Evolutionary conservation across 1,140 invertebrate species (phyloP), one percentile per base, ranked within the genome.

Genomic region (Cydia pomonella): DNA sequence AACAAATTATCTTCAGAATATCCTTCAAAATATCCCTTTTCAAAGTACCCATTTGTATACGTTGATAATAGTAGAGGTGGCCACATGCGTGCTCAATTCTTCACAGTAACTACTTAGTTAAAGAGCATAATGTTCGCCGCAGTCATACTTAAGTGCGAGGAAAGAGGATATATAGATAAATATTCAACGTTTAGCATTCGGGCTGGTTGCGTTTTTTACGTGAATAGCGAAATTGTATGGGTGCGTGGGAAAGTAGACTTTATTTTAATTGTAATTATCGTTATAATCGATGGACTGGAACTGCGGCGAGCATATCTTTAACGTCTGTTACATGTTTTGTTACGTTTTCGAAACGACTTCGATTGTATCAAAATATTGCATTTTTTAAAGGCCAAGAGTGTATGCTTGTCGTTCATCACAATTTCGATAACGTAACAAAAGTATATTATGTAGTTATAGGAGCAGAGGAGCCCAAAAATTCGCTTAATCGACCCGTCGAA

Each of bases 61-160:
- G 13, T 44, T 44, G 10, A 44, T 44, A 7, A 44, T 50, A 50
- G n/a, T 50, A 18, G n/a, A 16, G 12, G 18, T 41, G 12, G 41
- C 13, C 16, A 16, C 10, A 74, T 73, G 75, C 66, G 74, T 69
- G 74, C 63, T 33, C 29, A 69, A 69, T 69, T 41, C 29, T 69
- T 6, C 27, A n/a, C 6, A 59, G 53, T 23, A 18, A 18, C n/a
- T n/a, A n/a, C n/a, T n/a, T n/a, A 69, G 64, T 69, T 23, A 59
- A 59, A 69, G 64, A 69, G 13, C 12, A 23, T 3, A 33, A 69
- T 69, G 64, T 10, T 69, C 29, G 64, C 64, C 64, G 64, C 64
- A 69, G 64, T 69, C 27, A 69, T 33, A 69, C 18, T 33, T 69
- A 33, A 69, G 21, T 63, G 63, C 29, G 18, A 69, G 64, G n/a